Base-by-base conservation (phyloP, 2,888 invertebrate species). In the Agriopis aurantiaria region DNA sequence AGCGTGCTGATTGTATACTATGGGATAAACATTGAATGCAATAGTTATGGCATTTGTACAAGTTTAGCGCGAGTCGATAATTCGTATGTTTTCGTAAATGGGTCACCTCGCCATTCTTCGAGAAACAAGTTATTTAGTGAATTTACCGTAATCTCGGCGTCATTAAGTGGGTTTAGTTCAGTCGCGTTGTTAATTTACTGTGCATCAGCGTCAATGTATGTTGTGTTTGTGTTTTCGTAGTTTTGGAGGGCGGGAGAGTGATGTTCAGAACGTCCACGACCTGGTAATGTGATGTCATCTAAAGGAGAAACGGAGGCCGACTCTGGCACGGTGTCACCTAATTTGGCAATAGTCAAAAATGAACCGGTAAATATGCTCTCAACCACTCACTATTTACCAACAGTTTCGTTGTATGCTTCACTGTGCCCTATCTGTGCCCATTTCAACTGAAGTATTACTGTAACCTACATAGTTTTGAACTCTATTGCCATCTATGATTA, bases 301-400 rank as follows among this genome's bases (percentile, higher is more conserved):
- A 92, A 94, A 91, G 94, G 93, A 88, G 95, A 94, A 92, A 94
- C 94, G 84, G 95, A 95, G 90, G 94, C 95, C 90, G 95, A 95
- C 80, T 94, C 94, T 79, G 95, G 94, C 92, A 93, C 94, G 80
- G 90, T 94, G 87, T 95, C 95, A 82, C 94, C 95, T 71, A 93
- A 91, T 84, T 82, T 90, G 77, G 77, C 87, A 77, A 81, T 82
- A 82, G 88, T 92, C 71, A 94, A 93, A 90, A 93, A 91, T 93
- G 94, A 94, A 90, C 91, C 91, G 88, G 93, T 93, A 77, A 88
- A 82, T 78, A 70, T 55, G 55, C 66, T 59, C 33, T 66, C 67
- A 74, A 68, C 64, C 66, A 66, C 12, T 49, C 17, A 57, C 41
- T 61, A 66, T 66, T 59, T 60, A 58, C 45, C 9, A 63, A 61